Conservation (phyloP, 2,113 vertebrate genomes). For the Mobula birostris region DNA sequence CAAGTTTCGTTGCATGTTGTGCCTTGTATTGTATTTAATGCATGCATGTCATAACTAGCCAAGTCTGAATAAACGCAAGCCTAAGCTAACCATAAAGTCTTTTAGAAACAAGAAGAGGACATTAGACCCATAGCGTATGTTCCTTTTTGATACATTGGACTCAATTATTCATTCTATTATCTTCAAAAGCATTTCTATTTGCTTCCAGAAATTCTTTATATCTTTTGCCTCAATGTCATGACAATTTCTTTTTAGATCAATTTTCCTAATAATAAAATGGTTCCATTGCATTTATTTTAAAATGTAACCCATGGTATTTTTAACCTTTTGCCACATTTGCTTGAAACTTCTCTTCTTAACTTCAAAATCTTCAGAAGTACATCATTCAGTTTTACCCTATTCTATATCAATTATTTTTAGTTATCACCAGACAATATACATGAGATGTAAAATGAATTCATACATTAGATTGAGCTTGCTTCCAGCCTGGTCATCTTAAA, state of each 20-base stretch:
- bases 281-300: neutral
- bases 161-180: neutral
- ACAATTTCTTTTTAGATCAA: neutral
- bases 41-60: neutral
- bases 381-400: neutral
- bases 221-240: neutral
- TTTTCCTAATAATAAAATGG: neutral
- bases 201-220: neutral
- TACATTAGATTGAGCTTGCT: neutral
- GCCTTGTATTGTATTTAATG: neutral
- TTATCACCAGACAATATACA: neutral
- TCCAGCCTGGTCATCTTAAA: neutral
- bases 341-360: neutral
- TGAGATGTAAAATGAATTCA: neutral
- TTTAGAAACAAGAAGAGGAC: neutral
- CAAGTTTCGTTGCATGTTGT: neutral
- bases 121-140: neutral
- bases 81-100: neutral
- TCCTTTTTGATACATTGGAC: neutral
- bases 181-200: neutral
- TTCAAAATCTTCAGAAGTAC: neutral
- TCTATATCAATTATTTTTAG: neutral
- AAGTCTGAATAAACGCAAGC: neutral
- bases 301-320: slow-evolving; percentile 9
- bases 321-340: neutral